Conservation (phyloP, 2,113 vertebrate genomes). For the Corythaixoides concolor region DNA sequence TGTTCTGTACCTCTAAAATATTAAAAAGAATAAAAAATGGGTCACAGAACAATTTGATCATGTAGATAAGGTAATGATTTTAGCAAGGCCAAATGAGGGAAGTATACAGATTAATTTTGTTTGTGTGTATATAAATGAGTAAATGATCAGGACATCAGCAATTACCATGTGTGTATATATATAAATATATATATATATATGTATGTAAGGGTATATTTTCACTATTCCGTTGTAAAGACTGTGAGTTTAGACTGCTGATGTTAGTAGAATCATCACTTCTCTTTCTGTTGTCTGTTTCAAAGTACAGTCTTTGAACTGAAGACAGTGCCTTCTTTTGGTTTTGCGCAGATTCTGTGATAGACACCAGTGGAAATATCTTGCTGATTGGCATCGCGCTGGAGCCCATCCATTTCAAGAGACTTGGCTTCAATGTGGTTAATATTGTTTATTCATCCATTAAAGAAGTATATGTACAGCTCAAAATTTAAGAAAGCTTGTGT, state of each 20-base stretch:
- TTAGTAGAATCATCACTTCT: background rate
- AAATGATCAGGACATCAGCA: rapidly evolving
- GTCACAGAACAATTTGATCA: background rate
- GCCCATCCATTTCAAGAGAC: background rate
- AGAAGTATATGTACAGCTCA: background rate
- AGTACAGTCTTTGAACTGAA: background rate
- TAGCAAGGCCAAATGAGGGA: background rate
- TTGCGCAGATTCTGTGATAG: background rate
- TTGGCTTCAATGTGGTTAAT: background rate
- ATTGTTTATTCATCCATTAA: background rate
- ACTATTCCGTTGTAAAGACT: background rate
- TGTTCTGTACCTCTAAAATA: background rate
- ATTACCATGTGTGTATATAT: background rate
- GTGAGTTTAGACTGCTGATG: background rate
- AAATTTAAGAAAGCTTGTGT: background rate
- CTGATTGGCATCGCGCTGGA: background rate
- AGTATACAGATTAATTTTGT: background rate
- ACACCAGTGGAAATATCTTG: background rate
- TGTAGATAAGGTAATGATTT: background rate
- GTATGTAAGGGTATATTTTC: background rate
- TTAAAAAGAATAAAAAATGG: background rate
- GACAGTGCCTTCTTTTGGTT: background rate
- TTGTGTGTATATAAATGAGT: background rate
- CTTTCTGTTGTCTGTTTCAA: background rate
- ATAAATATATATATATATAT: too few relatives aligned